Percentiles rank a stretch among this genome's conserved stretches.
Conservation (phyloP, 2,113 vertebrate genomes). For the Mandrillus leucophaeus region DNA sequence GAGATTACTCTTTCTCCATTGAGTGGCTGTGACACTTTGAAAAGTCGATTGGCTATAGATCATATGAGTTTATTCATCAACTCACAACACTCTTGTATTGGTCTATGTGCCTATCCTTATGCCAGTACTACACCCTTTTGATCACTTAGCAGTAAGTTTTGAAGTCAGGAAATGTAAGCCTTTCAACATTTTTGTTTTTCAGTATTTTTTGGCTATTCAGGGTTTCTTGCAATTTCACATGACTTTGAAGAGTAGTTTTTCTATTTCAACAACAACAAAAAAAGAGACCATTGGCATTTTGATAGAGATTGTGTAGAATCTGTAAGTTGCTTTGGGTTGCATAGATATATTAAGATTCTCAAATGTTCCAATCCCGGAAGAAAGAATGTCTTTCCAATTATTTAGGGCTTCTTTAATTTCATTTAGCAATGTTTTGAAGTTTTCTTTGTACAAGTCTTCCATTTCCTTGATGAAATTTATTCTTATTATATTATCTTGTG, state of each 20-base stretch:
- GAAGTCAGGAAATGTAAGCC: neutral
- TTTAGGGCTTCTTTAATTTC: neutral
- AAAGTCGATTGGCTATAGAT: neutral
- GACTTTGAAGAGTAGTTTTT: neutral
- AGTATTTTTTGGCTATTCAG: neutral
- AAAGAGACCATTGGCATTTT: neutral
- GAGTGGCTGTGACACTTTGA: neutral
- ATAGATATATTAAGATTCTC: neutral
- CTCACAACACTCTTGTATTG: neutral
- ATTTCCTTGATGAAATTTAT: neutral
- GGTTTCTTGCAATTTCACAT: neutral
- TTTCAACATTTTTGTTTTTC: neutral
- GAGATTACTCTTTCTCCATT: neutral
- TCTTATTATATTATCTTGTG: neutral
- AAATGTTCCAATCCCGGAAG: neutral
- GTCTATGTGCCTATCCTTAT: neutral
- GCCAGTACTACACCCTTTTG: neutral
- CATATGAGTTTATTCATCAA: neutral
- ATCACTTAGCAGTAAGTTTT: neutral
- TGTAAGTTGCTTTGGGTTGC: neutral
- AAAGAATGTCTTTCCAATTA: neutral
- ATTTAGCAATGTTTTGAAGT: neutral
- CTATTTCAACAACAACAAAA: neutral
- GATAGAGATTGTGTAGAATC: neutral
- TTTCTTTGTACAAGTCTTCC: neutral